Conservation (phyloP, 2,113 vertebrate genomes). For the human region DNA sequence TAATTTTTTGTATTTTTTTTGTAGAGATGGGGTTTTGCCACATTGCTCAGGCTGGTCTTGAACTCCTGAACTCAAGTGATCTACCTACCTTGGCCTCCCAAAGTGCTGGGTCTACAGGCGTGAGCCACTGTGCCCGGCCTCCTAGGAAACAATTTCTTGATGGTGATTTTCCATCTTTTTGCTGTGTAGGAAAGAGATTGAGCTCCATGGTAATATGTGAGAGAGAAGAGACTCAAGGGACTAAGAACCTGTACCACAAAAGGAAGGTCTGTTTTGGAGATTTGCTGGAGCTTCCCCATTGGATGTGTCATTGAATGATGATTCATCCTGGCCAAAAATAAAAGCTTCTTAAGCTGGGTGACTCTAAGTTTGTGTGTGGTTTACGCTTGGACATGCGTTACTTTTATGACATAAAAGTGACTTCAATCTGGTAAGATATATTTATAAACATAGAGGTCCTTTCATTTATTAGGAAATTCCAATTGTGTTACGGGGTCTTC, state of each 20-base stretch:
- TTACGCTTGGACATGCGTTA: conserved; percentile 42
- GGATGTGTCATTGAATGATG: conserved; percentile 30
- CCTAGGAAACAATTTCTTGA: neutral
- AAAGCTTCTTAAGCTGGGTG: conserved; percentile 42
- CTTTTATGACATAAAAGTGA: conserved; percentile 66
- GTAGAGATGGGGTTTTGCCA: too few relatives aligned
- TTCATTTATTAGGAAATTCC: conserved; percentile 53
- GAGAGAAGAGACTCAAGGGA: neutral
- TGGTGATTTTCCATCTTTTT: neutral
- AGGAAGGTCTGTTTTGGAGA: neutral
- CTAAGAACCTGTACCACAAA: neutral
- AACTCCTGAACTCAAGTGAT: too few relatives aligned
- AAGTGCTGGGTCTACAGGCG: too few relatives aligned
- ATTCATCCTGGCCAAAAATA: neutral
- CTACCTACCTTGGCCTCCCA: too few relatives aligned
- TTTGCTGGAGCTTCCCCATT: neutral
- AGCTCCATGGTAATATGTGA: neutral
- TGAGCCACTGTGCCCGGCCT: too few relatives aligned
- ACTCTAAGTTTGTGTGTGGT: conserved; percentile 10
- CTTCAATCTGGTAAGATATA: conserved; percentile 39
- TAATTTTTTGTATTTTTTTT: too few relatives aligned
- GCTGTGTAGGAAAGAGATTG: neutral
- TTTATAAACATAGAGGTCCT: conserved; percentile 19
- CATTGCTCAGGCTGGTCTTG: too few relatives aligned
- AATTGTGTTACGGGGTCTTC: neutral